phyloP scores from a whole-genome alignment of 2,888 invertebrate species.

The Trissonchulus latispiculum region DNA sequence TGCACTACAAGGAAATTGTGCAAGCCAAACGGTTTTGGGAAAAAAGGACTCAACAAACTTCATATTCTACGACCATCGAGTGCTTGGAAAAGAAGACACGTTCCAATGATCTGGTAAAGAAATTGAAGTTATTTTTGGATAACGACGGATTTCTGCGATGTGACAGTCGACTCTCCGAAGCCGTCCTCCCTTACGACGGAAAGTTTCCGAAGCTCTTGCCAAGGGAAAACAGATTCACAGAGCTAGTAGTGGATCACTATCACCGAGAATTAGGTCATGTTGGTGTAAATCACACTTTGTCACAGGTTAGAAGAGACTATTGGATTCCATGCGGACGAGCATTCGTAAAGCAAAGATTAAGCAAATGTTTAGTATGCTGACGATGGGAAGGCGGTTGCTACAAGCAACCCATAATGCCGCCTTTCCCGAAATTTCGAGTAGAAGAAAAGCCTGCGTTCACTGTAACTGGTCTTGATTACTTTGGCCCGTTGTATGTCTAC shows the following conservation, averaged over 20 bases:
- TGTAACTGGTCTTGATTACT: too few relatives aligned
- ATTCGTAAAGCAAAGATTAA: not conserved
- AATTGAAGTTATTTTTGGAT: conserved; percentile 1
- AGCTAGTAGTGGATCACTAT: not conserved
- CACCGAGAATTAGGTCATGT: conserved; percentile 1
- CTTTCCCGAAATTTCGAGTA: conserved; percentile 4
- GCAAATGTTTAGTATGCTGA: not conserved
- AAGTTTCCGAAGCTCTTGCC: not conserved
- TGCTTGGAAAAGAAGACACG: too few relatives aligned
- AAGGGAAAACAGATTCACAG: not conserved
- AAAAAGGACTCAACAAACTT: too few relatives aligned
- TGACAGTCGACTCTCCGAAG: not conserved
- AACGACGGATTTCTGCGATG: not conserved
- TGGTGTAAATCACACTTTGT: not conserved
- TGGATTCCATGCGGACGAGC: conserved; percentile 7
- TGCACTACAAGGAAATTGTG: too few relatives aligned
- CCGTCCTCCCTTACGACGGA: not conserved
- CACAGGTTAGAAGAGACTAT: not conserved
- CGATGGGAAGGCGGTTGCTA: not conserved
- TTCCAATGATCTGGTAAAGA: too few relatives aligned
- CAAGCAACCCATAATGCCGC: not conserved
- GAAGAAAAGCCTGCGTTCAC: too few relatives aligned
- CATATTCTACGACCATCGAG: too few relatives aligned
- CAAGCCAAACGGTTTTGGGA: too few relatives aligned
- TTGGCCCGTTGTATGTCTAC: too few relatives aligned